Evolutionary conservation across 2,888 invertebrate genomes (phyloP).

Genomic region (Ditula angustiorana): DNA sequence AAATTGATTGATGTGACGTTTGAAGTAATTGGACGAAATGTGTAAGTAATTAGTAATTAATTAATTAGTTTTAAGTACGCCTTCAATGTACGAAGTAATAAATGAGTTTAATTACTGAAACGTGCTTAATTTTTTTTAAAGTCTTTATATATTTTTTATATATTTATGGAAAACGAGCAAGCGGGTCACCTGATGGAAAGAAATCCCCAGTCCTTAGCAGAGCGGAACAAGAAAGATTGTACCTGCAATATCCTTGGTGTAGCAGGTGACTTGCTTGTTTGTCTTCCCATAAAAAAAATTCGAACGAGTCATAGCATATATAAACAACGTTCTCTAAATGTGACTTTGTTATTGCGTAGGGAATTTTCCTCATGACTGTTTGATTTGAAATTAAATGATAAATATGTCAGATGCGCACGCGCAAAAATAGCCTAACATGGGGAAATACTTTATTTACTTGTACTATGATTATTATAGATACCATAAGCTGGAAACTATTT

Average conservation of each 20-base stretch:
- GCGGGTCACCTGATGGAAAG: no score
- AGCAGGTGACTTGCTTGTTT: no score
- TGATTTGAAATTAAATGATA: neutral
- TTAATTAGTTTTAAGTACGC: neutral
- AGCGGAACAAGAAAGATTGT: no score
- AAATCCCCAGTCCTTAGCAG: no score
- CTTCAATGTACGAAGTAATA: neutral
- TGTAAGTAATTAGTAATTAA: no score
- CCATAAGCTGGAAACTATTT: no score
- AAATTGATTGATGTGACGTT: neutral
- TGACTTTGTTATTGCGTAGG: neutral
- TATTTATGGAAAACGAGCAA: no score
- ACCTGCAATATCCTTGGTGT: no score
- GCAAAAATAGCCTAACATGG: neutral
- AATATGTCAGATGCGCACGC: neutral
- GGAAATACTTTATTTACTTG: neutral
- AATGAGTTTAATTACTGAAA: neutral
- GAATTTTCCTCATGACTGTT: neutral
- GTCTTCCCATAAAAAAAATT: no score
- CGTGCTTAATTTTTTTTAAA: neutral
- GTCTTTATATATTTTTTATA: no score
- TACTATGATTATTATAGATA: neutral
- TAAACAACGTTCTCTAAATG: neutral
- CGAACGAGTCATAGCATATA: neutral
- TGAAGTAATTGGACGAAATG: neutral